These are phyloP conservation scores for Patella caerulea DNA, from an alignment of 2,888 invertebrate genomes.

Conservation along the genomic window DNA sequence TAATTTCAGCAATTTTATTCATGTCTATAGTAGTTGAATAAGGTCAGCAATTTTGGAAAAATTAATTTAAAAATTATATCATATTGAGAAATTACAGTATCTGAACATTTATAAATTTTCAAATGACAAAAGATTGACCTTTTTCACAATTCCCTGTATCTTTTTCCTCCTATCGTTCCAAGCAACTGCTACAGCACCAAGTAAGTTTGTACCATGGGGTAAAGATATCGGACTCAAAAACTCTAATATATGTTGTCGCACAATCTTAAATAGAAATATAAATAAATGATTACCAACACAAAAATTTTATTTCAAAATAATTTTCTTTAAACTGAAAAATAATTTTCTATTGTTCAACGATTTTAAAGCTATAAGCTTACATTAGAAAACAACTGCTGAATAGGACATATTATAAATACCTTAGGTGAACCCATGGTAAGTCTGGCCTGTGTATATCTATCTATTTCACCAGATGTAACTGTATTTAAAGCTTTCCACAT, in stretches of 20 bases:
- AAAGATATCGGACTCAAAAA: conserved; percentile 87
- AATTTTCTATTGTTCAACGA: background rate
- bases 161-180: conserved; percentile 80
- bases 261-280: conserved; percentile 74
- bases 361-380: background rate
- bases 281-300: background rate
- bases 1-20: too few species aligned
- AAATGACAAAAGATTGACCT: conserved; percentile 32
- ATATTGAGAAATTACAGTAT: too few species aligned
- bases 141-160: conserved; percentile 63
- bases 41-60: too few species aligned
- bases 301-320: background rate
- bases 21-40: too few species aligned
- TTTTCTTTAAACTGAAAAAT: background rate
- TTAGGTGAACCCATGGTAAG: conserved; percentile 73
- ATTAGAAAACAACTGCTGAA: too few species aligned
- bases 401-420: conserved; percentile 63
- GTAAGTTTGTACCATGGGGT: conserved; percentile 84
- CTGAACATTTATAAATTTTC: too few species aligned
- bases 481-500: conserved; percentile 80
- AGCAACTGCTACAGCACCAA: conserved; percentile 87
- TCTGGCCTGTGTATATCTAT: conserved; percentile 58
- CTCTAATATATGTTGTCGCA: conserved; percentile 85
- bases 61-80: too few species aligned
- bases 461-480: conserved; percentile 63